phyloP scores from a whole-genome alignment of 2,113 vertebrate species.

The Paralichthys olivaceus region DNA sequence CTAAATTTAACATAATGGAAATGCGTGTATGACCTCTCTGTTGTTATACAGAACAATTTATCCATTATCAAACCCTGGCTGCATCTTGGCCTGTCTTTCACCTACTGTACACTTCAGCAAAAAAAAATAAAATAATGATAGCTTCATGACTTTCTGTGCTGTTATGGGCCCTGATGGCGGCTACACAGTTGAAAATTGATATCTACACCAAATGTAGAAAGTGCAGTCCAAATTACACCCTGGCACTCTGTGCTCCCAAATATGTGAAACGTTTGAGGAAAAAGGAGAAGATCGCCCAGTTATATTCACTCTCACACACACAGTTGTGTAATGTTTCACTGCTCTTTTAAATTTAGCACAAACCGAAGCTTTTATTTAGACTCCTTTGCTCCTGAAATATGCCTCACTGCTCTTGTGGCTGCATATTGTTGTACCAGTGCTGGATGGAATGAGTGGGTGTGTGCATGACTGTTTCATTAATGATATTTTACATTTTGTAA shows the following conservation, averaged over 20 bases:
- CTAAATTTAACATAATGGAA: slow-evolving; percentile 47
- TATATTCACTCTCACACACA: slow-evolving; percentile 26
- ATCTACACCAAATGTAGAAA: slow-evolving; percentile 43
- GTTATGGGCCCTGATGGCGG: slow-evolving; percentile 22
- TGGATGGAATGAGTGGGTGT: slow-evolving; percentile 42
- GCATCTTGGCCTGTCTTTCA: slow-evolving; percentile 1
- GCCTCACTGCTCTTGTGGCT: slow-evolving; percentile 25
- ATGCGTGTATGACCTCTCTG: slow-evolving; percentile 22
- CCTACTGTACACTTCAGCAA: slow-evolving; percentile 7
- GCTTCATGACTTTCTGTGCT: slow-evolving; percentile 26
- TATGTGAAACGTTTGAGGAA: slow-evolving; percentile 50
- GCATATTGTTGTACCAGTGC: slow-evolving; percentile 26
- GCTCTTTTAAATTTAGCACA: slow-evolving; percentile 63
- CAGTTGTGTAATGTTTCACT: slow-evolving; percentile 42
- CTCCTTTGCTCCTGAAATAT: slow-evolving; percentile 38
- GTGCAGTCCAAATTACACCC: slow-evolving; percentile 59
- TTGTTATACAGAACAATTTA: slow-evolving; percentile 24
- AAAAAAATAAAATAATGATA: neutral
- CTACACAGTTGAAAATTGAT: slow-evolving; percentile 34
- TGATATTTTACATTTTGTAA: slow-evolving; percentile 15
- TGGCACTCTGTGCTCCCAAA: slow-evolving; percentile 48
- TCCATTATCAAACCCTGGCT: slow-evolving; percentile 6
- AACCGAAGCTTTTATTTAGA: slow-evolving; percentile 55
- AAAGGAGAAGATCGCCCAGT: slow-evolving; percentile 37
- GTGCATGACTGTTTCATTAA: neutral